Base-by-base conservation (phyloP, 1,140 invertebrate genomes). In the Pomacea maculata region DNA sequence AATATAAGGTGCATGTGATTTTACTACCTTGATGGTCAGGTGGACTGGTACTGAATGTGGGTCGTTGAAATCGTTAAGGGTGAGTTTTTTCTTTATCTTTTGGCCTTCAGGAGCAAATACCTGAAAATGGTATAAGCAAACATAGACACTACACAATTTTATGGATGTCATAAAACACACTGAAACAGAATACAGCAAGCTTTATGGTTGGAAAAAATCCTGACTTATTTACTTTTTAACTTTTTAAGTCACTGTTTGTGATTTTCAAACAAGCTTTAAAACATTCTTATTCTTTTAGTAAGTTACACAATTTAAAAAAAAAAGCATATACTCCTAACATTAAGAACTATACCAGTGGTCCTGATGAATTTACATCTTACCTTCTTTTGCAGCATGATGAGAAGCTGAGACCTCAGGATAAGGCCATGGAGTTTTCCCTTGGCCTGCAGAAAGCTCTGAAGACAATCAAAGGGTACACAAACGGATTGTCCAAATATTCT, bases 31-130 rank as follows among this genome's bases (percentile, higher is more conserved):
- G n/a, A 83, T 83, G 34, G 64, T 75, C 1, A 83, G 72, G 19
- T 80, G 71, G 21, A 77, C 77, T 45, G 80, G 29, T 79, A 97
- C 92, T 0, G 97, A 97, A 93, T 99, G 99, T 85, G 96, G 95
- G 86, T 96, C 94, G 71, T 96, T 92, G 88, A 99, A 99, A 84
- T 97, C 95, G 74, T 86, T 83, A 21, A 86, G 81, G 15, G 77
- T 80, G 9, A 90, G 80, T 57, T 74, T 84, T n/a, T 79, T 82
- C 45, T 84, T 85, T 29, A 84, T 85, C 75, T 83, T 80, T 71
- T 83, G 64, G n/a, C 86, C 85, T 71, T 86, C 87, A 45, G 88
- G 86, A 76, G 85, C 86, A 84, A 86, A 89, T 57, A 86, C 86
- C 87, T 89, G 78, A 55, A 52, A 19, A 75, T 68, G 45, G 65